Percentiles rank a stretch among this genome's conserved stretches.
These are phyloP conservation scores for Microtus pennsylvanicus DNA, from an alignment of 2,113 vertebrate genomes.

Conservation along the genomic window DNA sequence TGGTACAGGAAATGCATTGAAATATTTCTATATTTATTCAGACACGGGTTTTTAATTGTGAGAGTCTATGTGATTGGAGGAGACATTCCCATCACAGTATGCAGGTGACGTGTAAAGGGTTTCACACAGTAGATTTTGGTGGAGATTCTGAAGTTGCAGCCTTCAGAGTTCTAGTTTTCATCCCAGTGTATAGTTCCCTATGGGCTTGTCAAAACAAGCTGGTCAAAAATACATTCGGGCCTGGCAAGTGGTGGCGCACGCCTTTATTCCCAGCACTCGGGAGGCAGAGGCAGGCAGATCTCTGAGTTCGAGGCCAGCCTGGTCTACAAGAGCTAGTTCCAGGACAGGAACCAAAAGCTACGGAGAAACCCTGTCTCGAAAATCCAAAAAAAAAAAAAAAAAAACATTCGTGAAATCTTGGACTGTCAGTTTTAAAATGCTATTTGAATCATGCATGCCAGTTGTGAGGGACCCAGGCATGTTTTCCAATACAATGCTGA, in stretches of 20 bases:
- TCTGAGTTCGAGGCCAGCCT: no score
- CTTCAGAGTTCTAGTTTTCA: neutral
- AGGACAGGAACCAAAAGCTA: no score
- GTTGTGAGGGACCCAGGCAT: neutral
- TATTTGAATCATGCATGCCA: constrained; percentile 18
- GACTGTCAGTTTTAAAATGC: neutral
- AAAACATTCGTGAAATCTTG: constrained; percentile 16
- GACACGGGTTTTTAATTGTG: neutral
- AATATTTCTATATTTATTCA: neutral
- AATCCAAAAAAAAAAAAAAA: neutral
- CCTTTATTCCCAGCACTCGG: no score
- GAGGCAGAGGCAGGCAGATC: no score
- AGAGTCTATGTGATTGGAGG: neutral
- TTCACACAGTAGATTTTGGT: neutral
- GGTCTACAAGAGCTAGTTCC: no score
- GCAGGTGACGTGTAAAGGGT: neutral
- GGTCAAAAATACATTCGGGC: constrained; percentile 33
- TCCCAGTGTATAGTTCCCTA: neutral
- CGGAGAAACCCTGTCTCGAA: no score
- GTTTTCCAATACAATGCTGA: neutral
- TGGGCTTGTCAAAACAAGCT: constrained; percentile 11
- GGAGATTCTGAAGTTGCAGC: constrained; percentile 14
- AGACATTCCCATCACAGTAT: constrained; percentile 38
- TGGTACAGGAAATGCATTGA: neutral
- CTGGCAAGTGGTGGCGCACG: no score